Evolutionary conservation across 2,113 vertebrate genomes (phyloP).

Genomic region (Craseonycteris thonglongyai): DNA sequence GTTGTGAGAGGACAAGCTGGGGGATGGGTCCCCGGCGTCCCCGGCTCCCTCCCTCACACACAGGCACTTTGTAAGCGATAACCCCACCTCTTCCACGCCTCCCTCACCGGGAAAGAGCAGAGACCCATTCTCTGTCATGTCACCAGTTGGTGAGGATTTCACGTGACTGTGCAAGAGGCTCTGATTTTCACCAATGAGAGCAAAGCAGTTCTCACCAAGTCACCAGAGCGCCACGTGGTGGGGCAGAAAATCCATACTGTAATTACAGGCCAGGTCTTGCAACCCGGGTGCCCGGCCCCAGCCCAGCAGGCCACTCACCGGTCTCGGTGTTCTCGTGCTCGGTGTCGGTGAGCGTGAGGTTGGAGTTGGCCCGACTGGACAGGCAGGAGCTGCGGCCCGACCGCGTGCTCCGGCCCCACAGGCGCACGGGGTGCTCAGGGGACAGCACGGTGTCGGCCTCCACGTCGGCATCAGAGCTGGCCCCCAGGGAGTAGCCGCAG

Average conservation of each 20-base stretch:
- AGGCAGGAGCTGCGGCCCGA: slow-evolving; percentile 97
- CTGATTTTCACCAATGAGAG: slow-evolving; percentile 4
- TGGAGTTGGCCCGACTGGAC: slow-evolving; percentile 97
- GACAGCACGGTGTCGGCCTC: slow-evolving; percentile 93
- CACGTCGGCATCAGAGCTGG: slow-evolving; percentile 91
- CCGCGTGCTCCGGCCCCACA: slow-evolving; percentile 93
- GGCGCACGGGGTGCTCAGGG: slow-evolving; percentile 88
- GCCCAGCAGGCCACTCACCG: slow-evolving; percentile 76
- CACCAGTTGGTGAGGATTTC: slow-evolving; percentile 54
- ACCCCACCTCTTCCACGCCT: slow-evolving; percentile 43
- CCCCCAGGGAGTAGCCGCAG: slow-evolving; percentile 88
- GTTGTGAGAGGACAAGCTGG: accelerated
- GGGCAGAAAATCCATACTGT: slow-evolving; percentile 21
- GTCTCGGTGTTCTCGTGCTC: slow-evolving; percentile 97
- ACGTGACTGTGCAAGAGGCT: neutral
- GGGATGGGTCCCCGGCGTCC: accelerated
- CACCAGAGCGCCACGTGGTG: neutral
- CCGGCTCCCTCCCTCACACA: accelerated
- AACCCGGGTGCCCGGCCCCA: neutral
- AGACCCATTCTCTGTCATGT: slow-evolving; percentile 46
- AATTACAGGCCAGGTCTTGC: neutral
- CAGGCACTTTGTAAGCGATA: neutral
- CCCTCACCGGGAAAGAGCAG: slow-evolving; percentile 47
- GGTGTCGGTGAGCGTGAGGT: slow-evolving; percentile 96
- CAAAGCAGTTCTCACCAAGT: slow-evolving; percentile 62